Base-by-base conservation (phyloP, 2,113 vertebrate genomes). In the Ciconia boyciana region DNA sequence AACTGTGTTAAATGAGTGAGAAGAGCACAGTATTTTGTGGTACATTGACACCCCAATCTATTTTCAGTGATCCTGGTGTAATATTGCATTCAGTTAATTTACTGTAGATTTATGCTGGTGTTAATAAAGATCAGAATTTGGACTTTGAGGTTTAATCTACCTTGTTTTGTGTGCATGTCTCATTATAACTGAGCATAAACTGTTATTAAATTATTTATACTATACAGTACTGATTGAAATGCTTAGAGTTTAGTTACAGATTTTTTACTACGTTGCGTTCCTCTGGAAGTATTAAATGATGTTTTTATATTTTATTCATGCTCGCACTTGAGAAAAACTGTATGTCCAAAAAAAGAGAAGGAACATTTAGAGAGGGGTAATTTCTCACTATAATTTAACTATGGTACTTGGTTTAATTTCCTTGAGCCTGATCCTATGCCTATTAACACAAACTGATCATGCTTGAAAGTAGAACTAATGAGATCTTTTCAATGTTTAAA, bases 381-480 rank as follows among this genome's bases (percentile, higher is more conserved):
- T 94, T 95, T 93, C 66, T 95, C 78, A 83, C 41, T 69, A 18
- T 41, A 94, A 85, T 83, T 89, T 89, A 69, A 61, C 85, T 66
- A 57, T 4, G 19, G 36, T 55, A 41, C 54, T 90, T 77, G 34
- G 44, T 88, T 87, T 91, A n/a, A 65, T 89, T 95, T 94, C 44
- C 69, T 72, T 91, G 68, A 95, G 74, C 13, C 48, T 61, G 69
- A 41, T 92, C 36, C 54, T 70, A 65, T 80, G 62, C 51, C 41
- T 84, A 22, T 75, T 87, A 88, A 87, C 71, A 91, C 48, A 92
- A 95, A 91, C 46, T 83, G 44, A 94, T 93, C 80, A 76, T n/a
- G 80, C 91, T 66, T 93, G 70, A 89, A 83, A 89, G 48, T 16
- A 93, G 41, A 93, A 95, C 52, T 89, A 88, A 93, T 60, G 62